Base-by-base conservation (phyloP, 2,888 invertebrate genomes). In the Scaptomyza cyrtandrae region DNA sequence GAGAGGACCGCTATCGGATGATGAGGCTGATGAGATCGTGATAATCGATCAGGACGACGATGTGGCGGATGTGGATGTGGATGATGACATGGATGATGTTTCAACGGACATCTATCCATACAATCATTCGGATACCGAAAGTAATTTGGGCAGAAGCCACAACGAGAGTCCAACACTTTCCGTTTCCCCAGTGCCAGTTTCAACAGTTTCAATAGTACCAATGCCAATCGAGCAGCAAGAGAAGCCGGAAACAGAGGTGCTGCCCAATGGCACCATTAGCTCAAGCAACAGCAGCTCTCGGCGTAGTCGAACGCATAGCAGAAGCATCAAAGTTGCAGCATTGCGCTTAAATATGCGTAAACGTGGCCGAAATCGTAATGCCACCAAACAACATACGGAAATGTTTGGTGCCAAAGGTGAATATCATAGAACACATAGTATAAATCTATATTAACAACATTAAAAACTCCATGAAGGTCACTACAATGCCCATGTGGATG, bases 21-120 rank as follows among this genome's bases (percentile, higher is more conserved):
- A 91, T 63, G 91, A 91, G 52, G 65, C 73, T 27, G 71, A 68
- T 48, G 77, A 73, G 53, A 88, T 90, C 16, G 83, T 88, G 62
- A 90, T 89, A 6, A 89, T 91, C 44, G 89, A 91, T 66, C 82
- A 90, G 54, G 91, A 90, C 52, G 88, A 90, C 44, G 65, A 79
- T 24, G 62, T 45, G 19, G 67, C 69, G 27, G 41, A 10, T 16
- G 69, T 78, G 27, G 70, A 75, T 16, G 78, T 78, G 27, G 70
- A 75, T 16, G 78, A 65, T 24, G 68, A 76, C 3, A 46, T 46
- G 31, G 54, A 39, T 1, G 48, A 68, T 6, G 44, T 63, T 9
- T 50, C 62, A 3, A 33, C 58, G 14, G 35, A 48, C 16, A 43
- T 56, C 19, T 71, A 73, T 54, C 65, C 62, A 11, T 55, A 63